These are phyloP conservation scores for Ptilonorhynchus violaceus DNA, from an alignment of 2,113 vertebrate species.

Conservation along the genomic window DNA sequence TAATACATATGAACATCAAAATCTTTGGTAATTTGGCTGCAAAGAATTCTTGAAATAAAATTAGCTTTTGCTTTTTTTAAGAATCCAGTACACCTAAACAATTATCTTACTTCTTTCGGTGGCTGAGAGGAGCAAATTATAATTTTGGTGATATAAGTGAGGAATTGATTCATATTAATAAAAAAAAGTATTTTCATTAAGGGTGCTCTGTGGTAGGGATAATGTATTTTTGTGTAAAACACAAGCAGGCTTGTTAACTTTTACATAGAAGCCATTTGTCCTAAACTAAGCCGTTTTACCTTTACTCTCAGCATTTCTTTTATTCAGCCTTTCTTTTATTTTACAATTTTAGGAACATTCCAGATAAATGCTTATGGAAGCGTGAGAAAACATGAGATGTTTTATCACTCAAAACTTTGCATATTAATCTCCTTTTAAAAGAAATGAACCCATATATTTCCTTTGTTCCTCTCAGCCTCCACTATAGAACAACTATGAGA, in stretches of 20 bases:
- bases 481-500: background rate
- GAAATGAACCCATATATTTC: background rate
- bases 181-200: background rate
- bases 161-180: background rate
- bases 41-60: background rate
- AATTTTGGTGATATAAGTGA: background rate
- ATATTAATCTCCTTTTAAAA: background rate
- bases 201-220: background rate
- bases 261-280: background rate
- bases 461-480: background rate
- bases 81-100: background rate
- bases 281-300: background rate
- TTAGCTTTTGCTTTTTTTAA: background rate
- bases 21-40: background rate
- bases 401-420: background rate
- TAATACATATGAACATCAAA: background rate
- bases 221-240: background rate
- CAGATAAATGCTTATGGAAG: background rate
- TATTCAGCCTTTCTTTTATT: background rate
- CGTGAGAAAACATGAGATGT: background rate
- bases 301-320: background rate
- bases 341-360: background rate
- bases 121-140: background rate
- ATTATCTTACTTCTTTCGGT: background rate
- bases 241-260: background rate